Percentiles rank a stretch among this genome's conserved stretches.
phyloP scores from a whole-genome alignment of 2,113 vertebrate genomes.

The Periophthalmus modestus region DNA sequence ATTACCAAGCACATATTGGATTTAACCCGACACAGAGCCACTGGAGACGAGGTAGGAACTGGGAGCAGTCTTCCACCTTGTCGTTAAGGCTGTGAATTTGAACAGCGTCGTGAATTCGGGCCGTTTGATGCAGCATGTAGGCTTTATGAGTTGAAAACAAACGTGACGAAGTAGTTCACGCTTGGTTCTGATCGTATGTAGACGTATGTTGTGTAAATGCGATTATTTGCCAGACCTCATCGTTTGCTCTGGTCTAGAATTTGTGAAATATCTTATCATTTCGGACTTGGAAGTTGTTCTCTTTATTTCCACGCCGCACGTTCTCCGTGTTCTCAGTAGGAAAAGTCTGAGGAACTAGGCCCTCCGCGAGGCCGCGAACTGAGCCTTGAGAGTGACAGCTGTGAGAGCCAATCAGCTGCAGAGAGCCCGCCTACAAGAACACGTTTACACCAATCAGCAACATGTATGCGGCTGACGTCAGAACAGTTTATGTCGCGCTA shows the following conservation, averaged over 20 bases:
- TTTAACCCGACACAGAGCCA: conserved; percentile 43
- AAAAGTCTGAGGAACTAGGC: conserved; percentile 68
- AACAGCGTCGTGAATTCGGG: conserved; percentile 3
- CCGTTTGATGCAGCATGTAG: conserved; percentile 60
- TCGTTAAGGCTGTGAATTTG: background rate
- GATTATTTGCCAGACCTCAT: rapidly evolving
- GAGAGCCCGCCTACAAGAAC: conserved; percentile 1
- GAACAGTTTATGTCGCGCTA: background rate
- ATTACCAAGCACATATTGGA: conserved; percentile 34
- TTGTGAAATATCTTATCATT: background rate
- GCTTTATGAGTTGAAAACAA: conserved; percentile 71
- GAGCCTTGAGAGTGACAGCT: conserved; percentile 46
- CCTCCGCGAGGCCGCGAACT: conserved; percentile 62
- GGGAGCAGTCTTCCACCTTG: rapidly evolving
- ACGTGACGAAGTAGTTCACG: conserved; percentile 53
- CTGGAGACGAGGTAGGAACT: conserved; percentile 59
- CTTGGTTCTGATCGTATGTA: background rate
- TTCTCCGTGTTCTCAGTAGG: conserved; percentile 19
- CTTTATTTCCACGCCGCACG: conserved; percentile 50
- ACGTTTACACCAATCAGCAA: conserved; percentile 16
- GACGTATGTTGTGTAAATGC: rapidly evolving
- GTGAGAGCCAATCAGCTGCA: conserved; percentile 32
- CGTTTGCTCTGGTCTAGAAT: background rate
- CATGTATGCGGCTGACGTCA: background rate
- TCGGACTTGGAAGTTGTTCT: conserved; percentile 51